phyloP scores from a whole-genome alignment of 2,888 invertebrate genomes.

The Lasioglossum zephyrum region DNA sequence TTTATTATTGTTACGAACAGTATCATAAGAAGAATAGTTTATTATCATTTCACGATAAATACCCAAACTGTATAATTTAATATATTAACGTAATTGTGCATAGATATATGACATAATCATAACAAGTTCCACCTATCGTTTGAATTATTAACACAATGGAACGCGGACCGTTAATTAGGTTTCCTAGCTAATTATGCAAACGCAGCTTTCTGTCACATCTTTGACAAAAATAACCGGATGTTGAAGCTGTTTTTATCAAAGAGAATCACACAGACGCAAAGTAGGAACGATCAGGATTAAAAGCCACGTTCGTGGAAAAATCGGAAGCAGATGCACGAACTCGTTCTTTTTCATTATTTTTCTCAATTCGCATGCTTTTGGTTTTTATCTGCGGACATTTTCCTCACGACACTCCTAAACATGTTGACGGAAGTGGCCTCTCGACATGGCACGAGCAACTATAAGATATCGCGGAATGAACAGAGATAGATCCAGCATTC shows the following conservation, averaged over 20 bases:
- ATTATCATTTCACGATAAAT: too few relatives aligned
- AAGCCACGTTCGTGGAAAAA: neutral
- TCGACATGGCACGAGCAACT: constrained; percentile 44
- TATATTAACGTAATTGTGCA: too few relatives aligned
- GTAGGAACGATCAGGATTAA: neutral
- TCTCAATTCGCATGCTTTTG: neutral
- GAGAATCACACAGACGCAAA: constrained; percentile 5
- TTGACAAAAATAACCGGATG: neutral
- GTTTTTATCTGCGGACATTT: constrained; percentile 36
- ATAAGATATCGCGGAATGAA: constrained; percentile 50
- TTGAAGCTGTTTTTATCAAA: neutral
- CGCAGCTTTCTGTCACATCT: neutral
- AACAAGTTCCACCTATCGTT: neutral
- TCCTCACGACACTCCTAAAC: constrained; percentile 39
- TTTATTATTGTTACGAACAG: too few relatives aligned
- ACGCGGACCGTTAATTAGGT: neutral
- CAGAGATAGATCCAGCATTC: constrained; percentile 26
- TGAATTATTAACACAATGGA: neutral
- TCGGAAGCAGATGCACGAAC: neutral
- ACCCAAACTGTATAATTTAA: too few relatives aligned
- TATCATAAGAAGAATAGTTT: too few relatives aligned
- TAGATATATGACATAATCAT: neutral
- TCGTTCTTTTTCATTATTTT: constrained; percentile 38
- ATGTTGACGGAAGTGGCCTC: constrained; percentile 57
- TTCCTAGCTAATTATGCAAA: neutral